Conservation (phyloP, 1,140 invertebrate genomes). For the Drosophila sp. region DNA sequence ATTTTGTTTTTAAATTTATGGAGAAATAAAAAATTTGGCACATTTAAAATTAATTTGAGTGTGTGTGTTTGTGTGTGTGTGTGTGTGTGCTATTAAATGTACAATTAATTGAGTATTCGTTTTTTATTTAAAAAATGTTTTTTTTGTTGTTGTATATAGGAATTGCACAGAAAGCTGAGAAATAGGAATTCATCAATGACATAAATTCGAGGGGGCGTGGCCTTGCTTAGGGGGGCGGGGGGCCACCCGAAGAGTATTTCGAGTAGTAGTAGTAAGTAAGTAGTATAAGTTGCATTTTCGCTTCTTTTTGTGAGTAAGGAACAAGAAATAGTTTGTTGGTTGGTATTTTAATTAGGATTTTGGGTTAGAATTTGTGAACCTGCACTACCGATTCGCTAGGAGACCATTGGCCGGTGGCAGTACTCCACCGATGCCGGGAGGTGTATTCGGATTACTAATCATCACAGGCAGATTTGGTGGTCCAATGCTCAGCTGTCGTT, state of each 20-base stretch:
- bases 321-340: conserved; percentile 73
- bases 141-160: conserved; percentile 56
- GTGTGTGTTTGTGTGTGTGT: conserved; percentile 27
- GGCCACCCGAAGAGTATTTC: conserved; percentile 54
- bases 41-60: conserved; percentile 77
- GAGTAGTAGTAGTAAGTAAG: conserved; percentile 33
- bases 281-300: conserved; percentile 38
- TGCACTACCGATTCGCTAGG: conserved; percentile 73
- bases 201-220: conserved; percentile 52
- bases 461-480: conserved; percentile 49
- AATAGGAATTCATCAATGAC: conserved; percentile 75
- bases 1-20: conserved; percentile 50
- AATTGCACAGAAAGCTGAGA: conserved; percentile 77
- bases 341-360: background rate
- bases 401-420: conserved; percentile 77
- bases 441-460: conserved; percentile 66
- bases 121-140: conserved; percentile 64
- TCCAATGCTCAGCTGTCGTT: conserved; percentile 43
- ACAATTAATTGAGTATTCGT: conserved; percentile 66
- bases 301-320: conserved; percentile 67
- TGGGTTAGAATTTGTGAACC: background rate
- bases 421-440: conserved; percentile 39
- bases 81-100: conserved; percentile 44
- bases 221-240: background rate
- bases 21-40: conserved; percentile 71